Conservation (phyloP, 2,797 vertebrate species). For the Pseudopleuronectes americanus region DNA sequence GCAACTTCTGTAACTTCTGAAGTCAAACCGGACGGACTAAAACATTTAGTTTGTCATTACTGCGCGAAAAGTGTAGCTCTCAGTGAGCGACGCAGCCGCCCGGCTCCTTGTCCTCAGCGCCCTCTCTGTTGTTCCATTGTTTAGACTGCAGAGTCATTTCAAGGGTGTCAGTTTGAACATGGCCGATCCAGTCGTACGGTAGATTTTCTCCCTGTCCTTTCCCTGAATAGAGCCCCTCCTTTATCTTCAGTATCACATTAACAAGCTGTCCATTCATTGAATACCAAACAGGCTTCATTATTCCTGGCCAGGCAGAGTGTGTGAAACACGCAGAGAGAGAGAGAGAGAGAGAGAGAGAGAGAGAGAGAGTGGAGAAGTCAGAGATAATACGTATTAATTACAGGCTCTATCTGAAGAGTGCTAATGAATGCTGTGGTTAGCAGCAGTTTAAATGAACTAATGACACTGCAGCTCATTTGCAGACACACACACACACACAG, state of each 20-base stretch:
- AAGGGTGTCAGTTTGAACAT: conserved; percentile 73
- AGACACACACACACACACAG: conserved; percentile 18
- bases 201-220: conserved; percentile 64
- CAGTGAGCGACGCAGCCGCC: conserved; percentile 15
- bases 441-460: conserved; percentile 81
- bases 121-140: conserved; percentile 56
- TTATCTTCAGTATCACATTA: conserved; percentile 80
- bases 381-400: conserved; percentile 83
- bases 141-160: conserved; percentile 68
- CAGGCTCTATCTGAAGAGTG: conserved; percentile 77
- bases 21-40: too few relatives aligned
- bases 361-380: conserved; percentile 61
- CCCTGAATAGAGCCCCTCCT: conserved; percentile 63
- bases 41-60: too few relatives aligned
- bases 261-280: conserved; percentile 75
- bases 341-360: conserved; percentile 19
- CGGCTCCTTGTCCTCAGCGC: conserved; percentile 39
- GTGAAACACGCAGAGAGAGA: neutral
- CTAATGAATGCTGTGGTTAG: conserved; percentile 81
- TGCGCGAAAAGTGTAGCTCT: conserved; percentile 5
- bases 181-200: conserved; percentile 58
- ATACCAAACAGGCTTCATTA: conserved; percentile 78
- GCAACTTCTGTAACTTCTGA: too few relatives aligned
- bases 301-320: conserved; percentile 49
- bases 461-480: conserved; percentile 76